These are phyloP conservation scores for Mylabris sibirica DNA, from an alignment of 2,888 invertebrate genomes.

Conservation along the genomic window DNA sequence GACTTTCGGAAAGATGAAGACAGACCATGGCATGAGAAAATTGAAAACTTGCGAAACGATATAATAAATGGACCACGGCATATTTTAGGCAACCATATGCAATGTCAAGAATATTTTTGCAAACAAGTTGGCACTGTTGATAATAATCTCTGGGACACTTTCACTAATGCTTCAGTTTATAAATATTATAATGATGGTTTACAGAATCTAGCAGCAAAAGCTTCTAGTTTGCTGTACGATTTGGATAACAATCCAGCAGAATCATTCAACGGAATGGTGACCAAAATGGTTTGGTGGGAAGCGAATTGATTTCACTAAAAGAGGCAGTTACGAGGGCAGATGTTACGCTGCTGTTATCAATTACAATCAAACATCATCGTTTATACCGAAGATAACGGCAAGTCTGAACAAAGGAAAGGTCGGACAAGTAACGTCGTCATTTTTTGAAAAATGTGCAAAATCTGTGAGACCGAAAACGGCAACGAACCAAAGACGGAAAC, in stretches of 20 bases:
- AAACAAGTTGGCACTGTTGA: background rate
- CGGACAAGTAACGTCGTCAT: background rate
- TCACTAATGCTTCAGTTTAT: no score
- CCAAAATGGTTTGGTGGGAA: slow-evolving; percentile 52
- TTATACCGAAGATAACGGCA: slow-evolving; percentile 12
- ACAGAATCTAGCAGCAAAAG: background rate
- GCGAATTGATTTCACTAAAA: slow-evolving; percentile 47
- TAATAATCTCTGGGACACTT: background rate
- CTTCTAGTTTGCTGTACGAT: slow-evolving; percentile 40
- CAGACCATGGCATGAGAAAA: background rate
- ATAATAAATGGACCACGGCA: background rate
- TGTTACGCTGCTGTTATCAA: slow-evolving; percentile 29
- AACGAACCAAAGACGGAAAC: background rate
- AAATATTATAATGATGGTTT: no score
- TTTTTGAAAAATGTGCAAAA: background rate
- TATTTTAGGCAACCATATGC: slow-evolving; percentile 4
- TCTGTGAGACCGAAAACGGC: background rate
- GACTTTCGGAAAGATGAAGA: background rate
- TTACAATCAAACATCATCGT: slow-evolving; percentile 23
- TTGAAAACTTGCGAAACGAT: background rate
- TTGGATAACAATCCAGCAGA: slow-evolving; percentile 49
- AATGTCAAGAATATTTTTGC: slow-evolving; percentile 19
- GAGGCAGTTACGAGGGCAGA: slow-evolving; percentile 48
- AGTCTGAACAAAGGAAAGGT: background rate
- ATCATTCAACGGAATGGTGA: slow-evolving; percentile 46